Conservation (phyloP, 2,797 vertebrate genomes). For the Hydrolagus colliei region DNA sequence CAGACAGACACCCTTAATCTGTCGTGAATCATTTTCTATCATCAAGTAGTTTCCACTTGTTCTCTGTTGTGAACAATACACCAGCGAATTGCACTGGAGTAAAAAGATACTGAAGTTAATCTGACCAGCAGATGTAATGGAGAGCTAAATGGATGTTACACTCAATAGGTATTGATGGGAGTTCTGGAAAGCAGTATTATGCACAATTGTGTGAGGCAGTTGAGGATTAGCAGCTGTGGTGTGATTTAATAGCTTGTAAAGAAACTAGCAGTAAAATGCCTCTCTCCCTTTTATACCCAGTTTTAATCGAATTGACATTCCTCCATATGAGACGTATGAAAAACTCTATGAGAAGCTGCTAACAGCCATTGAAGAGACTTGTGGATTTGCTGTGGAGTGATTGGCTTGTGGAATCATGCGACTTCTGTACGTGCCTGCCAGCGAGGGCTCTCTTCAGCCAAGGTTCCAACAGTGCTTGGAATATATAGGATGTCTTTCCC, state of each 20-base stretch:
- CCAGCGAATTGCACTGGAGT: background rate
- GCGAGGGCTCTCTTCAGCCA: slow-evolving; percentile 49
- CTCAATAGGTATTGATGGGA: background rate
- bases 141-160: background rate
- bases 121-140: background rate
- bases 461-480: slow-evolving; percentile 57
- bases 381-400: slow-evolving; percentile 94
- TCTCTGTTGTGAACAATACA: background rate
- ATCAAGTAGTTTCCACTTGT: background rate
- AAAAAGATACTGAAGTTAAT: background rate
- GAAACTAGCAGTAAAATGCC: slow-evolving; percentile 16
- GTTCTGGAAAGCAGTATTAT: background rate
- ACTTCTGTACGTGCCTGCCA: slow-evolving; percentile 55
- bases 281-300: slow-evolving; percentile 52
- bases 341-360: slow-evolving; percentile 91
- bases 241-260: background rate
- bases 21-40: slow-evolving; percentile 6
- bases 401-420: slow-evolving; percentile 40
- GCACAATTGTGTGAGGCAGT: background rate
- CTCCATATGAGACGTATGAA: slow-evolving; percentile 89
- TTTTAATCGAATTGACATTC: slow-evolving; percentile 97
- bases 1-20: background rate
- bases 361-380: slow-evolving; percentile 95
- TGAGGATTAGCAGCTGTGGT: background rate
- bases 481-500: slow-evolving; percentile 49